A percentile compares a stretch with the other conserved stretches of the same genome.
Evolutionary conservation across 92 coral and sea anemone genomes (phyloP).

Genomic region (Phenganax stokvisi): DNA sequence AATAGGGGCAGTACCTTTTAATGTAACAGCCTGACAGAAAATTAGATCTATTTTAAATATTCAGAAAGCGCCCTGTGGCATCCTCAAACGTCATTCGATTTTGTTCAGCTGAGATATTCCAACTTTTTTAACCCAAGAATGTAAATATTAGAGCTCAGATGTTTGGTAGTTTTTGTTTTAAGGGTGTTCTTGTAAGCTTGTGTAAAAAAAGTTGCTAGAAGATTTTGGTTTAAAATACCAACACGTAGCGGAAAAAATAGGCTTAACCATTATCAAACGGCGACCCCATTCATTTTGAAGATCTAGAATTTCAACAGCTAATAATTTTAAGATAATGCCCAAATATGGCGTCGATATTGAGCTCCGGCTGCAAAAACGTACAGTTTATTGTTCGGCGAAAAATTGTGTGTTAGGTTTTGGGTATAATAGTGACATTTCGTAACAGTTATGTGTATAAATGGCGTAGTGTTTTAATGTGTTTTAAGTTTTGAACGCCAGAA

Average conservation of each 20-base stretch:
- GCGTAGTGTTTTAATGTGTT: conserved; percentile 22
- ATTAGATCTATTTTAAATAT: neutral
- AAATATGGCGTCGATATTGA: conserved; percentile 25
- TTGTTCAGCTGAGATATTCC: neutral
- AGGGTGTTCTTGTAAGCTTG: no score
- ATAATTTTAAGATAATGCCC: conserved; percentile 28
- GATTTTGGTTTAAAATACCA: neutral
- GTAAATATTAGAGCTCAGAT: neutral
- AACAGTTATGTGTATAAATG: neutral
- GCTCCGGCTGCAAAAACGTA: neutral
- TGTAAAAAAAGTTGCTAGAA: no score
- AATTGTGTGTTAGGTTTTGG: neutral
- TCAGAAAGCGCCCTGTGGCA: neutral
- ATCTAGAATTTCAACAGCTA: conserved; percentile 8
- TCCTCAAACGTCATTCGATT: neutral
- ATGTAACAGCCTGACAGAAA: conserved; percentile 1
- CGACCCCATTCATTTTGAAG: conserved; percentile 5
- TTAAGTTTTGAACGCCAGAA: conserved; percentile 30
- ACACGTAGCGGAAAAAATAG: neutral
- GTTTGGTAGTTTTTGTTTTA: neutral
- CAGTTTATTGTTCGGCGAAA: neutral
- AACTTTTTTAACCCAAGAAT: neutral
- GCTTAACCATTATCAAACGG: neutral
- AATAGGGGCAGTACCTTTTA: neutral
- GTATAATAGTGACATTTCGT: neutral